Percentiles rank a stretch among this genome's conserved stretches.
Conservation (phyloP, 2,113 vertebrate genomes). For the Dasyornis broadbenti region DNA sequence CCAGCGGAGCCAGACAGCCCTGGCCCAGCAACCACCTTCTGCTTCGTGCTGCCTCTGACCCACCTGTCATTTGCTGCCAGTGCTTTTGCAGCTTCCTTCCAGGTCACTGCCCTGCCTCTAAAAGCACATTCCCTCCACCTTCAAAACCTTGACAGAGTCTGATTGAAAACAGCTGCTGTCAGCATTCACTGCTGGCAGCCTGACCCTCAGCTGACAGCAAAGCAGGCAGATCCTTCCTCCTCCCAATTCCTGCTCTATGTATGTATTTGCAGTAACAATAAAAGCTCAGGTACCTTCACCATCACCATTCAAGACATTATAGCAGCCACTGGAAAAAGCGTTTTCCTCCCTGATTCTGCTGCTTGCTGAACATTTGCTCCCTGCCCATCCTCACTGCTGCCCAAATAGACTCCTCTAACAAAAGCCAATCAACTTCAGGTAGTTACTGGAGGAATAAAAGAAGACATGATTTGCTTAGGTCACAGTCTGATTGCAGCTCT, state of each 20-base stretch:
- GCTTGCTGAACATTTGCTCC: background rate
- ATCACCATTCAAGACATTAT: rapidly evolving
- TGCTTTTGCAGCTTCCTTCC: background rate
- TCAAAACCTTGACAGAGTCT: background rate
- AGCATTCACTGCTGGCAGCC: background rate
- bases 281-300: background rate
- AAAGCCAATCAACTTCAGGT: background rate
- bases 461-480: background rate
- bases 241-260: background rate
- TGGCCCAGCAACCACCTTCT: background rate
- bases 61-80: background rate
- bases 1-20: background rate
- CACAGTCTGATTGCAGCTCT: background rate
- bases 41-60: background rate
- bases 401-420: background rate
- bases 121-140: background rate
- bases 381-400: background rate
- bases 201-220: background rate
- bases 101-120: background rate
- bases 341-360: background rate
- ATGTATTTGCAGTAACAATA: background rate
- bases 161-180: background rate
- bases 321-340: background rate
- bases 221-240: background rate
- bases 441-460: background rate